Conservation (phyloP, 2,888 invertebrate genomes). For the Drosophila peninsularis region DNA sequence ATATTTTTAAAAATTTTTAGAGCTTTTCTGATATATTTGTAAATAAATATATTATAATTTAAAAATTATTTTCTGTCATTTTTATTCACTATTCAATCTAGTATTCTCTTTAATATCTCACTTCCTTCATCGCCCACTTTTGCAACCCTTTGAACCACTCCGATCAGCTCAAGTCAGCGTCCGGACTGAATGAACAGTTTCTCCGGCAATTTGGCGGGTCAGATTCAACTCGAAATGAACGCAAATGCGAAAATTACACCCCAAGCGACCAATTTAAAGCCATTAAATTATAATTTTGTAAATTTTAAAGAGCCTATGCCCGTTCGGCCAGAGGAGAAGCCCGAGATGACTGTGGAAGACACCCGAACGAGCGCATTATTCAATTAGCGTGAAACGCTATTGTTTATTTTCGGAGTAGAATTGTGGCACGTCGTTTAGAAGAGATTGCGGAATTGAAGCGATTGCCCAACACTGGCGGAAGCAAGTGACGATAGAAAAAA, state of each 20-base stretch:
- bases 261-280: conserved; percentile 80
- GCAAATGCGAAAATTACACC: conserved; percentile 80
- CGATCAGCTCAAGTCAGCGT: conserved; percentile 32
- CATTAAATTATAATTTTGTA: conserved; percentile 79
- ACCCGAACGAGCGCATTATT: conserved; percentile 68
- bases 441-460: conserved; percentile 38
- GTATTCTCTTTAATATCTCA: too few species aligned
- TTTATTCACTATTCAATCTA: too few species aligned
- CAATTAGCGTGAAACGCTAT: conserved; percentile 69
- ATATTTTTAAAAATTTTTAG: too few species aligned
- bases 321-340: conserved; percentile 22
- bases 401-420: conserved; percentile 63
- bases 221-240: conserved; percentile 63
- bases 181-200: conserved; percentile 39
- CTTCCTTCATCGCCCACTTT: background rate
- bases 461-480: conserved; percentile 54
- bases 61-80: background rate
- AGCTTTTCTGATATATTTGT: too few species aligned
- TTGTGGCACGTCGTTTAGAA: conserved; percentile 25
- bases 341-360: conserved; percentile 38
- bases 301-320: conserved; percentile 57
- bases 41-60: background rate
- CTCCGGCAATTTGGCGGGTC: conserved; percentile 50
- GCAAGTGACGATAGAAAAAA: conserved; percentile 37
- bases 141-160: conserved; percentile 36